Percentiles rank a stretch among this genome's conserved stretches.
Evolutionary conservation across 1,140 invertebrate genomes (phyloP).

Genomic region (Bathynomus jamesi): DNA sequence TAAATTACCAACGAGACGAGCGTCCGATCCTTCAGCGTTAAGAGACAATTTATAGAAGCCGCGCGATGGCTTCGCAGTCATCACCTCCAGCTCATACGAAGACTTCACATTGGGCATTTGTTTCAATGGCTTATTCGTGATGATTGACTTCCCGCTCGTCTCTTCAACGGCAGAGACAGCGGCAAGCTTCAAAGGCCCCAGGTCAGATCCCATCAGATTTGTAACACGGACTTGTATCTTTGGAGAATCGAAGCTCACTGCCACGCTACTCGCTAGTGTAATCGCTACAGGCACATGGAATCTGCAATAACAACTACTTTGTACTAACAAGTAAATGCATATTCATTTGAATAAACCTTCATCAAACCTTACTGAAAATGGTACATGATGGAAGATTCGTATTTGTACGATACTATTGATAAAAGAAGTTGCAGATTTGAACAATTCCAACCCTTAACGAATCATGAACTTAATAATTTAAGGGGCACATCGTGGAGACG

Average conservation of each 20-base stretch:
- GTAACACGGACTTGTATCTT: slow-evolving; percentile 43
- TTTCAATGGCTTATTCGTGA: slow-evolving; percentile 57
- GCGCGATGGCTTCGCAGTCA: slow-evolving; percentile 65
- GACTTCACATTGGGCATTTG: slow-evolving; percentile 51
- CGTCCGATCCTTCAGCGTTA: slow-evolving; percentile 55
- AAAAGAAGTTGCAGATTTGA: no score
- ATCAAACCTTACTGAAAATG: no score
- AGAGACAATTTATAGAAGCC: slow-evolving; percentile 76
- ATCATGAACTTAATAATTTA: no score
- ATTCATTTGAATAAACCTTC: no score
- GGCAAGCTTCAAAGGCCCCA: slow-evolving; percentile 60
- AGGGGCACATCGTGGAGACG: no score
- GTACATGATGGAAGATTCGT: no score
- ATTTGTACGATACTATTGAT: no score
- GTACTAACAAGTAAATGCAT: background rate
- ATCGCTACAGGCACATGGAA: slow-evolving; percentile 66
- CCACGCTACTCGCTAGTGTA: slow-evolving; percentile 60
- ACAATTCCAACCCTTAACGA: no score
- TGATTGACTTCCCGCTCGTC: slow-evolving; percentile 64
- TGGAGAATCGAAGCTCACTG: slow-evolving; percentile 54
- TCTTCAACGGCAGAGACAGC: slow-evolving; percentile 65
- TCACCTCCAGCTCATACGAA: slow-evolving; percentile 68
- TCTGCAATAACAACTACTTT: slow-evolving; percentile 38
- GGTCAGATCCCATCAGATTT: slow-evolving; percentile 70
- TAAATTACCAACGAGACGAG: slow-evolving; percentile 48